phyloP scores from a whole-genome alignment of 2,797 vertebrate genomes.

The Thalassophryne amazonica region DNA sequence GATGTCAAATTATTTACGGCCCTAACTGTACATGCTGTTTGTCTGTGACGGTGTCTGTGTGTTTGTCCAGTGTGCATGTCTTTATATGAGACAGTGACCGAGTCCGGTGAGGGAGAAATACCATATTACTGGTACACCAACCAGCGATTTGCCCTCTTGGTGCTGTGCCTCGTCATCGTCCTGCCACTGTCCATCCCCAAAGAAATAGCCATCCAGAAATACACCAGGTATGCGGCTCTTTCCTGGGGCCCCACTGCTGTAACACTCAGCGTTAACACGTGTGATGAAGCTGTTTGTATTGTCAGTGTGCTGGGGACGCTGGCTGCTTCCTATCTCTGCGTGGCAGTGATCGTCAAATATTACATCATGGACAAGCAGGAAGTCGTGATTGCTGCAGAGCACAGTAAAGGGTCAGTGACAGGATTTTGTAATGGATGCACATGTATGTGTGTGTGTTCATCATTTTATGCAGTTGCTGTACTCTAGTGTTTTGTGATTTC shows the following conservation, averaged over 20 bases:
- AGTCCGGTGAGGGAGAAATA: constrained; percentile 37
- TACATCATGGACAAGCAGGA: constrained; percentile 73
- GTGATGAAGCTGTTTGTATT: neutral
- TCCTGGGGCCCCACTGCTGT: neutral
- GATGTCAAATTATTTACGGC: too few relatives aligned
- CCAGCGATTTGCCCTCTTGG: constrained; percentile 75
- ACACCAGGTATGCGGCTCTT: constrained; percentile 71
- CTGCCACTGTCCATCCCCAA: constrained; percentile 81
- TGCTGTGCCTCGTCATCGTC: constrained; percentile 79
- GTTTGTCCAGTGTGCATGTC: constrained; percentile 68
- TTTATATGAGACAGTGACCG: constrained; percentile 67
- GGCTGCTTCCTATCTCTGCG: constrained; percentile 89
- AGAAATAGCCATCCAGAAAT: constrained; percentile 84
- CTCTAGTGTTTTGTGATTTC: constrained; percentile 26
- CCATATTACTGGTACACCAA: constrained; percentile 80
- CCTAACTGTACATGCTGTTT: neutral
- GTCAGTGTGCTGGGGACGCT: constrained; percentile 89
- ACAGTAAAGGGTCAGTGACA: constrained; percentile 76
- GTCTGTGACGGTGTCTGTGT: neutral
- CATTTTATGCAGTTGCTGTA: neutral
- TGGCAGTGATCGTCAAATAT: constrained; percentile 85
- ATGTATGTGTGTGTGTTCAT: neutral
- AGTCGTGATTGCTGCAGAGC: constrained; percentile 27
- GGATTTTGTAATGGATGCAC: neutral
- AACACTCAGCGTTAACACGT: neutral